A percentile compares a stretch with the other conserved stretches of the same genome.
Evolutionary conservation across 2,113 vertebrate species (phyloP).

Genomic region (Lepisosteus osseus): DNA sequence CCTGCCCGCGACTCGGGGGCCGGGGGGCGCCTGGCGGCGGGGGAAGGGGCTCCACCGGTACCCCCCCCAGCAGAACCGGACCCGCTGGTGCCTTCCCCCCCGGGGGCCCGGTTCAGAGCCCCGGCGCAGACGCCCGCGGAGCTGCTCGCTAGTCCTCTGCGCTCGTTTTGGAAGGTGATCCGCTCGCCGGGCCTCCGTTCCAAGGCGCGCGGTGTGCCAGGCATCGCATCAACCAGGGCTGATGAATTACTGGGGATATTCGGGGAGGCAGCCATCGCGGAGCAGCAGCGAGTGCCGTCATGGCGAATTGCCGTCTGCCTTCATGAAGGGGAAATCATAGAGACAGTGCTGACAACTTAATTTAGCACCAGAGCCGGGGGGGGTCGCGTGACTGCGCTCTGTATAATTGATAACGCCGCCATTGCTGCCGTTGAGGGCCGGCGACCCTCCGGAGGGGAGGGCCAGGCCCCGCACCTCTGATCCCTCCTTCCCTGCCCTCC

Average conservation of each 20-base stretch:
- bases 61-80: too few species aligned
- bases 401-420: constrained; percentile 71
- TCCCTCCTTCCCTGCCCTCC: constrained; percentile 8
- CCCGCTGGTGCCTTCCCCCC: background rate
- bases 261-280: constrained; percentile 73
- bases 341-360: constrained; percentile 78
- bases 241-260: constrained; percentile 77
- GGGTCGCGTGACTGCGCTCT: constrained; percentile 60
- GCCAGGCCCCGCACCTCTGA: constrained; percentile 34
- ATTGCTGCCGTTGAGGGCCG: constrained; percentile 20
- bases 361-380: constrained; percentile 69
- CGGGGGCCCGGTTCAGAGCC: background rate
- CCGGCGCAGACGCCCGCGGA: constrained; percentile 46
- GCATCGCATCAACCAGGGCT: constrained; percentile 56
- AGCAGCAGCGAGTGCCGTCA: constrained; percentile 74
- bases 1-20: too few species aligned
- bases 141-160: constrained; percentile 47
- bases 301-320: constrained; percentile 64
- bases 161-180: constrained; percentile 69
- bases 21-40: too few species aligned
- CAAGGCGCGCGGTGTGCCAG: constrained; percentile 37
- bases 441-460: background rate
- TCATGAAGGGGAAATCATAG: constrained; percentile 64
- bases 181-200: constrained; percentile 50
- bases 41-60: too few species aligned